Conservation (phyloP, 2,888 invertebrate species). For the Limnephilus lunatus region DNA sequence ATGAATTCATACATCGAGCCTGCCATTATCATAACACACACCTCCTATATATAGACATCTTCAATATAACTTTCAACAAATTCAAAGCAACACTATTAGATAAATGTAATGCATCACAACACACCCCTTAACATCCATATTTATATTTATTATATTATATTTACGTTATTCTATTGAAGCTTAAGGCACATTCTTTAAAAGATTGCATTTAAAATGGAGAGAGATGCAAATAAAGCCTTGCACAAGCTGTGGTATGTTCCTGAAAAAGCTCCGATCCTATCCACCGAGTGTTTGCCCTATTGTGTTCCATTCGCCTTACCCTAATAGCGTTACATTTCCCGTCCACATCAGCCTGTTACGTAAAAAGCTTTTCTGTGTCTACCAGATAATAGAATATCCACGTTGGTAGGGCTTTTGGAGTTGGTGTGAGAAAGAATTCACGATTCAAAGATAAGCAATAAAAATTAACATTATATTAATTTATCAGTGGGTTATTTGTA, state of each 20-base stretch:
- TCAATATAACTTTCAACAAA: too few species aligned
- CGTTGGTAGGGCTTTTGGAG: neutral
- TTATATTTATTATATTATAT: too few species aligned
- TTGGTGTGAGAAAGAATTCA: neutral
- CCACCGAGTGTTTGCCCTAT: neutral
- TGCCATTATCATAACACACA: too few species aligned
- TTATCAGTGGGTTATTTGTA: neutral
- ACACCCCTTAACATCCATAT: too few species aligned
- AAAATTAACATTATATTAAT: neutral
- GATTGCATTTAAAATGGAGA: neutral
- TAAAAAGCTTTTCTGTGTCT: neutral
- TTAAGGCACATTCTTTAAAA: neutral
- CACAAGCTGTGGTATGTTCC: neutral
- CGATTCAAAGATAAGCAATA: neutral
- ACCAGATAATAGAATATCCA: neutral
- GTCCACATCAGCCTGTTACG: neutral
- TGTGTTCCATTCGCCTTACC: neutral
- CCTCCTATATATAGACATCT: too few species aligned
- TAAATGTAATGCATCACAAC: too few species aligned
- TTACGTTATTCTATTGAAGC: neutral
- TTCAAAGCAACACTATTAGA: too few species aligned
- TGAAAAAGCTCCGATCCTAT: neutral
- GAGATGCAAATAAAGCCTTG: neutral
- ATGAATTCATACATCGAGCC: too few species aligned
- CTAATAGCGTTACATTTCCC: neutral